Conservation (phyloP, 2,888 invertebrate genomes). For the Ectropis crepuscularia region DNA sequence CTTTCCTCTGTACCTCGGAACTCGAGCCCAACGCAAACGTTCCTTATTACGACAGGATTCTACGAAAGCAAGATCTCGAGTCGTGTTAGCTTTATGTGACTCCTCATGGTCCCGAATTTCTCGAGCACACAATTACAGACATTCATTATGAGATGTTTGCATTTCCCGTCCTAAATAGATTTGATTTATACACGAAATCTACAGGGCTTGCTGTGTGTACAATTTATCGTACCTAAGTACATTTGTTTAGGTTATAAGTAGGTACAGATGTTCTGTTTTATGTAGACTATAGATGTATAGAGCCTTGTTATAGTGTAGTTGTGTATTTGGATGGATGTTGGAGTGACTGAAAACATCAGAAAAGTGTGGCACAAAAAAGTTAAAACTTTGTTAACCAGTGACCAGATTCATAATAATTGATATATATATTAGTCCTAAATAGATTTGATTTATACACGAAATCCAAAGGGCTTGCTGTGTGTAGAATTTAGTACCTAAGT, state of each 20-base stretch:
- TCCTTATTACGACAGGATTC: constrained; percentile 7
- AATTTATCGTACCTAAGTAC: background rate
- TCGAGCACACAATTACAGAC: constrained; percentile 31
- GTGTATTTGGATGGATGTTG: too few species aligned
- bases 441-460: constrained; percentile 24
- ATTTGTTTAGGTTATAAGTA: too few species aligned
- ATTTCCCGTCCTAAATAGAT: constrained; percentile 28
- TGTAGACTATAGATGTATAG: too few species aligned
- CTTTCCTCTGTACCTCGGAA: too few species aligned
- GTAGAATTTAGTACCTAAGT: background rate
- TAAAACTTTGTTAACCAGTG: too few species aligned
- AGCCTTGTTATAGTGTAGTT: too few species aligned
- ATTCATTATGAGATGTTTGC: constrained; percentile 35
- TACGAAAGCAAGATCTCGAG: background rate
- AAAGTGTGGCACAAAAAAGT: too few species aligned
- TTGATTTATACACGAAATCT: constrained; percentile 22
- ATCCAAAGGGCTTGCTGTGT: constrained; percentile 8
- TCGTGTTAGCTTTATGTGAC: constrained; percentile 13
- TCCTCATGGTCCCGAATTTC: constrained; percentile 20
- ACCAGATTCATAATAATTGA: too few species aligned
- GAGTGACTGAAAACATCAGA: too few species aligned
- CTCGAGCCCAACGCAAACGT: too few species aligned
- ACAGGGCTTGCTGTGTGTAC: constrained; percentile 4
- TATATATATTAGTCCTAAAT: too few species aligned
- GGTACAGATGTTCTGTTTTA: too few species aligned